phyloP scores from a whole-genome alignment of 2,888 invertebrate species.

The Griposia aprilina region DNA sequence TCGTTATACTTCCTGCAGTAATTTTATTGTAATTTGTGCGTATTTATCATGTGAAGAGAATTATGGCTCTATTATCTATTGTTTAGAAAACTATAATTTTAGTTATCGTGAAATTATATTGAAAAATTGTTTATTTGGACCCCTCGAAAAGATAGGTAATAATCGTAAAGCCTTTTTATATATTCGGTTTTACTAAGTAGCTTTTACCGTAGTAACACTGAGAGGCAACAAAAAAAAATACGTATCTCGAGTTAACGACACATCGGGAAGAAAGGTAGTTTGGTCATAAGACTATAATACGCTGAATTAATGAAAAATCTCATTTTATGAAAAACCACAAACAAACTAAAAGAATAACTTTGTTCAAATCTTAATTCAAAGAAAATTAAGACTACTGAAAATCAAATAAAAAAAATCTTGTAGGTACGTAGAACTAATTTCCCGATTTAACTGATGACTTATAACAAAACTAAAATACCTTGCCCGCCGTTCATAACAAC shows the following conservation, averaged over 20 bases:
- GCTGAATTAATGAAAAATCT: too few species aligned
- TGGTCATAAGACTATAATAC: too few species aligned
- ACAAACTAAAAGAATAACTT: background rate
- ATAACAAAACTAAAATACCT: too few species aligned
- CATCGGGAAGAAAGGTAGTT: too few species aligned
- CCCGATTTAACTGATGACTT: background rate
- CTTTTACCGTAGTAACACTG: too few species aligned
- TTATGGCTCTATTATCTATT: slow-evolving; percentile 80
- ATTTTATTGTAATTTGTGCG: slow-evolving; percentile 90
- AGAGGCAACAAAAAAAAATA: too few species aligned
- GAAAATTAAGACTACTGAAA: background rate
- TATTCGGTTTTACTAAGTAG: background rate
- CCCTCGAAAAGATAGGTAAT: background rate
- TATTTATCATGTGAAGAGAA: slow-evolving; percentile 89
- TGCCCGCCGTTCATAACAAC: background rate
- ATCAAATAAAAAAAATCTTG: background rate
- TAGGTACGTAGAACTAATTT: background rate
- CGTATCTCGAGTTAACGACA: too few species aligned
- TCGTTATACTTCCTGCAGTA: slow-evolving; percentile 86
- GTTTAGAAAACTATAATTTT: slow-evolving; percentile 61
- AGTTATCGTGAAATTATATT: slow-evolving; percentile 29
- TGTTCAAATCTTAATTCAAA: background rate
- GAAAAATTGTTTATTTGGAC: slow-evolving; percentile 12
- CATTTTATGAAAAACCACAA: too few species aligned
- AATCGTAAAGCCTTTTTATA: background rate